Conservation (phyloP, 2,113 vertebrate genomes). For the Pluvianellus socialis region DNA sequence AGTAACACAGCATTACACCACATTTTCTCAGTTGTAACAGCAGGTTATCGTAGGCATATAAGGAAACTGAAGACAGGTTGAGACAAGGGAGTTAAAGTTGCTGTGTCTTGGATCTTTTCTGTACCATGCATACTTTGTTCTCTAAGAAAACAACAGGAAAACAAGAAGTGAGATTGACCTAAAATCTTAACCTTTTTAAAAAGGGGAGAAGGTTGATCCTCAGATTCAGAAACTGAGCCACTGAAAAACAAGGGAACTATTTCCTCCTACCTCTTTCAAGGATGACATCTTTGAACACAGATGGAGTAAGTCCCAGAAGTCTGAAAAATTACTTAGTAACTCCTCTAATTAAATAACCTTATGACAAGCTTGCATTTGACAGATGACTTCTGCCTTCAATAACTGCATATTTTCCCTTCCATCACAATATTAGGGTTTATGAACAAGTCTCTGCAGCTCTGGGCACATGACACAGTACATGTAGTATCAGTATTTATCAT, state of each 20-base stretch:
- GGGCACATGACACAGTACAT: background rate
- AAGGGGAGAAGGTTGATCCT: background rate
- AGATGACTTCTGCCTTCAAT: background rate
- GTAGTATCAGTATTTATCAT: background rate
- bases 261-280: background rate
- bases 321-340: conserved; percentile 16
- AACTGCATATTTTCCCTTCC: background rate
- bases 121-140: background rate
- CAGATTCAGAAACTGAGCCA: background rate
- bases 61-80: background rate
- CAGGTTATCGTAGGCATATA: background rate
- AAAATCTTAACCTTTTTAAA: background rate
- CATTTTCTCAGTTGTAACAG: background rate
- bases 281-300: background rate
- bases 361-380: background rate
- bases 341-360: background rate
- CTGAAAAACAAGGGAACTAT: background rate
- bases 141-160: background rate
- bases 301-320: background rate
- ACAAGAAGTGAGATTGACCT: background rate
- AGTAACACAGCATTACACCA: background rate
- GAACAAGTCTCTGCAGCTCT: background rate
- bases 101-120: background rate
- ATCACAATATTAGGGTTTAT: background rate
- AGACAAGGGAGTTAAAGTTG: background rate